Percentiles rank a stretch among this genome's conserved stretches.
Conservation (phyloP, 2,113 vertebrate species). For the Phrynosoma blainvillii region DNA sequence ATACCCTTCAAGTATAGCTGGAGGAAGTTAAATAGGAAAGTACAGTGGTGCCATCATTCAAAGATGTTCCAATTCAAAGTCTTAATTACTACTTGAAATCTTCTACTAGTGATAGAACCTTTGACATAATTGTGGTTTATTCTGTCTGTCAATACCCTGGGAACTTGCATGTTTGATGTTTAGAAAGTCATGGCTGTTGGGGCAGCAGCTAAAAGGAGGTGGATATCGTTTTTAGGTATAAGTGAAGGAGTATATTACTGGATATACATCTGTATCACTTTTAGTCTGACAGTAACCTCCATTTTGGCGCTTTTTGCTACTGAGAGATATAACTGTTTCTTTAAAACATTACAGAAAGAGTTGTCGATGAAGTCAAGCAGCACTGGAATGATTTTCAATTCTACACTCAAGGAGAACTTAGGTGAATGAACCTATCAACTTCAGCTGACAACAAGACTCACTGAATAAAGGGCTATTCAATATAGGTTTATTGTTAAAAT, state of each 20-base stretch:
- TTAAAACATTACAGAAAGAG: slow-evolving; percentile 18
- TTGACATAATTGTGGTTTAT: not conserved
- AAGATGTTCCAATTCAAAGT: not conserved
- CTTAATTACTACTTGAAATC: not conserved
- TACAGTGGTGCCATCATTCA: not conserved
- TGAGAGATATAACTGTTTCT: not conserved
- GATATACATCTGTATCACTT: not conserved
- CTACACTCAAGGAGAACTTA: slow-evolving; percentile 10
- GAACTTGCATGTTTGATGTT: not conserved
- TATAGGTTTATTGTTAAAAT: not conserved
- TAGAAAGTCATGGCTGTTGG: not conserved
- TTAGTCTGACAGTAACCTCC: not conserved
- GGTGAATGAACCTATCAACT: not conserved
- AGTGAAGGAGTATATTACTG: no score
- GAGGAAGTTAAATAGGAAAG: not conserved
- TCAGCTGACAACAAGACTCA: not conserved
- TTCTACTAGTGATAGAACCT: not conserved
- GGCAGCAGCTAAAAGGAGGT: not conserved
- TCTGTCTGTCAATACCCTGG: not conserved
- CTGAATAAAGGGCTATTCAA: not conserved
- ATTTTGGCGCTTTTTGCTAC: not conserved
- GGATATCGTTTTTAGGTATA: not conserved
- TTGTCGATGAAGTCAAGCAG: not conserved
- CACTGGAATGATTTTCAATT: slow-evolving; percentile 11
- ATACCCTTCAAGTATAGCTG: not conserved